Evolutionary conservation across 2,113 vertebrate species (phyloP).

Genomic region (Madoqua kirkii): DNA sequence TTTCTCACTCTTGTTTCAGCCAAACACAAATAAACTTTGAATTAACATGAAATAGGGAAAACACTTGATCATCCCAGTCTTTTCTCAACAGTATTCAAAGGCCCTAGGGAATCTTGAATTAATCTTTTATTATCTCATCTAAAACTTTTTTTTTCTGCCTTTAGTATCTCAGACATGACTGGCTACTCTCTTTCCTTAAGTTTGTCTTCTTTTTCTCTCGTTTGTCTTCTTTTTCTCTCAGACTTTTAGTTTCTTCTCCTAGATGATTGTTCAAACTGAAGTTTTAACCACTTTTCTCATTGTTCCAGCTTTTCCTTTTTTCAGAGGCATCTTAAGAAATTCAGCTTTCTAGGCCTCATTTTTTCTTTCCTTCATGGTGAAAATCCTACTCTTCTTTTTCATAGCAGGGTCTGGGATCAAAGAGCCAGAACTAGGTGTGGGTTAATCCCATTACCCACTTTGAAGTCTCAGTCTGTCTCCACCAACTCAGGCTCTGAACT

Average conservation of each 20-base stretch:
- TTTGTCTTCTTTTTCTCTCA: background rate
- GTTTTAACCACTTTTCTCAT: background rate
- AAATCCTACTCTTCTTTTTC: background rate
- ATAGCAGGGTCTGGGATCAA: background rate
- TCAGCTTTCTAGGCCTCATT: background rate
- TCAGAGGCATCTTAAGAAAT: background rate
- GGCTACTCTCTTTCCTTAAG: background rate
- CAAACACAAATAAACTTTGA: background rate
- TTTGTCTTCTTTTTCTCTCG: background rate
- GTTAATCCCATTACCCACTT: background rate
- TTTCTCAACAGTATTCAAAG: background rate
- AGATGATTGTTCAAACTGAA: background rate
- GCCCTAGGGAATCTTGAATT: background rate
- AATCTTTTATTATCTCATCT: background rate
- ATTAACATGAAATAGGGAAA: background rate
- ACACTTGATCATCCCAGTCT: background rate
- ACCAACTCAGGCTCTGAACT: background rate
- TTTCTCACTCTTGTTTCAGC: background rate
- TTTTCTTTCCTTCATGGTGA: background rate
- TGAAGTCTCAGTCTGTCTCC: background rate
- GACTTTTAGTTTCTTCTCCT: background rate
- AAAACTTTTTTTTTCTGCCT: background rate
- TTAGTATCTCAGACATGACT: background rate
- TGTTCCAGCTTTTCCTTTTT: background rate
- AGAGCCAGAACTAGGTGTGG: background rate